Conservation (phyloP, 2,888 invertebrate genomes). For the Congeria kusceri region DNA sequence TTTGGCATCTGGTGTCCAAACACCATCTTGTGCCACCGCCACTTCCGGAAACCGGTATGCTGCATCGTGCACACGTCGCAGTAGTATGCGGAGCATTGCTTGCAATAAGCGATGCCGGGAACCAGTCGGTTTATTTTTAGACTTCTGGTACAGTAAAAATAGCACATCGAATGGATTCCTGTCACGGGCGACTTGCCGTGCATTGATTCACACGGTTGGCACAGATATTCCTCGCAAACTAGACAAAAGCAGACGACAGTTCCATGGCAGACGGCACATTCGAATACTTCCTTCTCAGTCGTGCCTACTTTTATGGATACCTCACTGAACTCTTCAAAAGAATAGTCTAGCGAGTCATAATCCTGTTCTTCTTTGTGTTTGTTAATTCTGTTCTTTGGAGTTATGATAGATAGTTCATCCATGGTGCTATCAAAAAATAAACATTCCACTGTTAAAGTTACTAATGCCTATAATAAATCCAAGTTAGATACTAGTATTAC, state of each 20-base stretch:
- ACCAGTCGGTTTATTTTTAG: background rate
- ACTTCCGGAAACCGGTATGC: slow-evolving; percentile 14
- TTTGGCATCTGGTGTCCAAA: slow-evolving; percentile 1
- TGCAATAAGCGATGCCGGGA: background rate
- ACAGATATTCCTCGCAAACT: slow-evolving; percentile 19
- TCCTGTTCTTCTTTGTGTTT: too few relatives aligned
- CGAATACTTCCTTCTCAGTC: background rate
- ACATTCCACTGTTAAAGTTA: too few relatives aligned
- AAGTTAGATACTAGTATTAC: too few relatives aligned
- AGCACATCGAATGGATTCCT: background rate
- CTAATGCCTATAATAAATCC: too few relatives aligned
- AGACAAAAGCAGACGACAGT: background rate
- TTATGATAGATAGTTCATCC: too few relatives aligned
- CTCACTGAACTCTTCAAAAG: background rate
- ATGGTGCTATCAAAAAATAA: too few relatives aligned
- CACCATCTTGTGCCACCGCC: slow-evolving; percentile 6
- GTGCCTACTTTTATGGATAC: slow-evolving; percentile 5
- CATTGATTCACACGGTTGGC: background rate
- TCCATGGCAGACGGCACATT: slow-evolving; percentile 1
- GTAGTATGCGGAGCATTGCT: background rate
- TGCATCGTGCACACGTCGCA: slow-evolving; percentile 4
- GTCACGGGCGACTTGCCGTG: slow-evolving; percentile 7
- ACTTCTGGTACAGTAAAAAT: slow-evolving; percentile 7
- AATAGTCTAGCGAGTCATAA: too few relatives aligned
- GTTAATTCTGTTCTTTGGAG: too few relatives aligned